These are phyloP conservation scores for Diglossa cyanea DNA, from an alignment of 2,797 vertebrate species.

Conservation along the genomic window DNA sequence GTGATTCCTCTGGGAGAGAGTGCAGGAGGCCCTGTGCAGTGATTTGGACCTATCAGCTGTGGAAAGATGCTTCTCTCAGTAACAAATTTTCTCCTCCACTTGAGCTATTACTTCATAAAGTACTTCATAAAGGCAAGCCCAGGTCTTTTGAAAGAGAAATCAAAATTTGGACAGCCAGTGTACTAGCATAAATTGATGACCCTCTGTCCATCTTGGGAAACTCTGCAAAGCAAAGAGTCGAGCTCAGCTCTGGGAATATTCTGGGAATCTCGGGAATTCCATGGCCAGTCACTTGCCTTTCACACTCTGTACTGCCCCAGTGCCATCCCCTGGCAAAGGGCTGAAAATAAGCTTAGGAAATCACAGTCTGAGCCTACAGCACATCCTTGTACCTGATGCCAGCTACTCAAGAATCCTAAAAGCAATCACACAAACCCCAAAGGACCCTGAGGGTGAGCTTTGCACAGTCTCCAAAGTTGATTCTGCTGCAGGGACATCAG, in stretches of 20 bases:
- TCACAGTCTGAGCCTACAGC: not conserved
- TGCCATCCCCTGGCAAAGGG: not conserved
- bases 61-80: not conserved
- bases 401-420: not conserved
- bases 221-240: not conserved
- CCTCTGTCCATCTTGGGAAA: not conserved
- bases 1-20: not conserved
- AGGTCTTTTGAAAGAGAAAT: not conserved
- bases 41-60: not conserved
- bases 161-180: not conserved
- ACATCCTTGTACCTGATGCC: not conserved
- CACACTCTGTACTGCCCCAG: not conserved
- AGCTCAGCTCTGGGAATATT: not conserved
- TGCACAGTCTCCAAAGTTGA: not conserved
- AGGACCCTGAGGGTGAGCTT: not conserved
- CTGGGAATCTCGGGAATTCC: not conserved
- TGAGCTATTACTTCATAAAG: not conserved
- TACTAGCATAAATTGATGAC: not conserved
- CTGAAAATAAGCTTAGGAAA: not conserved
- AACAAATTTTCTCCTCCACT: not conserved
- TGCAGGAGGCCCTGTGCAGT: not conserved
- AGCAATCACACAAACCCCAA: not conserved
- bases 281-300: not conserved
- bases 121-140: not conserved
- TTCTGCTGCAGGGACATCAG: not conserved